Evolutionary conservation across 2,113 vertebrate genomes (phyloP).

Genomic region (Tragulus kanchil): DNA sequence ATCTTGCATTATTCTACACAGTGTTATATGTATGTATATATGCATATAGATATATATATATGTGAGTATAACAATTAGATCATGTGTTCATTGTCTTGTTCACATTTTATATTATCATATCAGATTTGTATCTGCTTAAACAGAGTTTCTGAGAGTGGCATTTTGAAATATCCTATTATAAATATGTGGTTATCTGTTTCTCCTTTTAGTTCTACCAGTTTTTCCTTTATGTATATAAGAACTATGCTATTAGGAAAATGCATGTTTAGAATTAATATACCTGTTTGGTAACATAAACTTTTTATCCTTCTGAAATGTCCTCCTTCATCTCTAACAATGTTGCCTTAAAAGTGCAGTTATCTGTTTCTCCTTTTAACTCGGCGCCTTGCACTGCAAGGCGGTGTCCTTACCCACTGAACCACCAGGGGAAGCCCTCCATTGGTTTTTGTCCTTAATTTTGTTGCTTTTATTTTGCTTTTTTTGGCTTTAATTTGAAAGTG

Average conservation of each 20-base stretch:
- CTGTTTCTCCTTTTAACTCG: too few relatives aligned
- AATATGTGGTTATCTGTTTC: not conserved
- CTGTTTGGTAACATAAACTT: not conserved
- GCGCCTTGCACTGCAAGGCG: too few relatives aligned
- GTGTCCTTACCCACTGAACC: too few relatives aligned
- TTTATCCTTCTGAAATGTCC: not conserved
- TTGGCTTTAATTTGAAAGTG: slow-evolving; percentile 46
- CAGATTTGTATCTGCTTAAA: not conserved
- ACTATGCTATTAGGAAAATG: not conserved
- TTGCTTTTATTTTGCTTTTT: not conserved
- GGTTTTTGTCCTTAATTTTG: not conserved
- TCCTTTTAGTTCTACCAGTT: not conserved
- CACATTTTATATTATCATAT: not conserved
- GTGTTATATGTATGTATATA: not conserved
- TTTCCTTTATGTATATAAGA: not conserved
- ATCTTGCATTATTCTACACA: not conserved
- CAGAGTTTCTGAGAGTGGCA: not conserved
- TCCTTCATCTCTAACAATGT: not conserved
- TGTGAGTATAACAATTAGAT: not conserved
- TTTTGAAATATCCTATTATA: not conserved
- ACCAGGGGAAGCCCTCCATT: too few relatives aligned
- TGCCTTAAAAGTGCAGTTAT: not conserved
- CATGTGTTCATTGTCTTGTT: not conserved
- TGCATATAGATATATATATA: not conserved
- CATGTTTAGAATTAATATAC: not conserved